Conservation (phyloP, 2,113 vertebrate species). For the Paramisgurnus dabryanus region DNA sequence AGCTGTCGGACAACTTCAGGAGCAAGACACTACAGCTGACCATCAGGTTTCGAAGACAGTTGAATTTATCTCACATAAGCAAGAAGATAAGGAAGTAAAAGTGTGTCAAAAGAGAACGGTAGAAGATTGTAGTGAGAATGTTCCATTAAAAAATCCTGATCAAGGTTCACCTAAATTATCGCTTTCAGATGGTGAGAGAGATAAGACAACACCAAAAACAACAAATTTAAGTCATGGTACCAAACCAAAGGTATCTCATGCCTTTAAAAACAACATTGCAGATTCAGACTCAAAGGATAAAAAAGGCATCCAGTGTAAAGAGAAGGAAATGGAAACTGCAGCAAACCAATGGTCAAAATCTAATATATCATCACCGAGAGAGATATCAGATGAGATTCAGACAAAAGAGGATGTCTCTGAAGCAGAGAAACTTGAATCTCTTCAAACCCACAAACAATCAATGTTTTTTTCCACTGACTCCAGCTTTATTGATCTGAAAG, state of each 20-base stretch:
- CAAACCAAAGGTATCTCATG: constrained; percentile 58
- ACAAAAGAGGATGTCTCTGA: constrained; percentile 18
- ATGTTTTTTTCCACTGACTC: constrained; percentile 18
- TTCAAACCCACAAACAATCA: constrained; percentile 24
- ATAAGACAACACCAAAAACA: constrained; percentile 49
- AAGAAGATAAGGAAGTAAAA: constrained; percentile 36
- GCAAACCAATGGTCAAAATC: not conserved
- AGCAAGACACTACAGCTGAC: constrained; percentile 66
- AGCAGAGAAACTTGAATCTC: constrained; percentile 4
- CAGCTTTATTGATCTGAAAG: not conserved
- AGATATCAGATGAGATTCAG: constrained; percentile 6
- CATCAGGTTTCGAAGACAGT: constrained; percentile 53
- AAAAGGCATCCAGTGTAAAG: constrained; percentile 18
- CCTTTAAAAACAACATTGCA: constrained; percentile 31
- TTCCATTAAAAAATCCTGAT: not conserved
- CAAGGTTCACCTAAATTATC: constrained; percentile 50
- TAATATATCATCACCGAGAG: not conserved
- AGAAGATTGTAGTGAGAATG: constrained; percentile 11
- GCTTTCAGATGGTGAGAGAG: constrained; percentile 60
- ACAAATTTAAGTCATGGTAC: constrained; percentile 39
- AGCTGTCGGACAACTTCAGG: constrained; percentile 48
- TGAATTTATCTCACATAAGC: constrained; percentile 57
- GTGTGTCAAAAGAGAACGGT: constrained; percentile 37
- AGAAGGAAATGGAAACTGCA: not conserved
- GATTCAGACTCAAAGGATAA: constrained; percentile 7